A percentile compares a stretch with the other conserved stretches of the same genome.
These are phyloP conservation scores for Hypomecis punctinalis DNA, from an alignment of 2,888 invertebrate species.

Conservation along the genomic window DNA sequence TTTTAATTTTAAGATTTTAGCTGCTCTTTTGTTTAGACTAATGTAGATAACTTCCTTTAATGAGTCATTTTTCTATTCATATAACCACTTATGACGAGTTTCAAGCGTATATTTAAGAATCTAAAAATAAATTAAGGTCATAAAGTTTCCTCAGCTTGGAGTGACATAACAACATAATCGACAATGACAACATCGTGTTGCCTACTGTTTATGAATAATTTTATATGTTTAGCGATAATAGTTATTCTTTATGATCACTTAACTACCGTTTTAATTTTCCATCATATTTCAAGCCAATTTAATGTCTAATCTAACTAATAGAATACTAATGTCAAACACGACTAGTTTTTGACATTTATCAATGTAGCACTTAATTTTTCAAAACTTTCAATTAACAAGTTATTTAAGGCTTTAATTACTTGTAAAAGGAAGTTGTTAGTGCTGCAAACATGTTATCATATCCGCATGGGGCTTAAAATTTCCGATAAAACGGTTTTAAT, in stretches of 20 bases:
- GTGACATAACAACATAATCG: conserved; percentile 21
- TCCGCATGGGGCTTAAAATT: conserved; percentile 20
- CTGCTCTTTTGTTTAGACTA: conserved; percentile 36
- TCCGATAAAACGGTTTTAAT: conserved; percentile 5
- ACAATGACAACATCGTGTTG: conserved; percentile 38
- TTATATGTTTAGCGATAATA: conserved; percentile 36
- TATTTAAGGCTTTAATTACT: conserved; percentile 40
- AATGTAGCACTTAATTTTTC: conserved; percentile 40
- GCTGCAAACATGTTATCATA: conserved; percentile 35
- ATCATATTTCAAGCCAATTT: conserved; percentile 13
- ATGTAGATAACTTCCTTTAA: background rate
- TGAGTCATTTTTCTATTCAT: conserved; percentile 7
- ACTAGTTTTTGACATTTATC: conserved; percentile 36
- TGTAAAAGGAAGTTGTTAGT: conserved; percentile 44
- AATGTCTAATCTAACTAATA: conserved; percentile 26
- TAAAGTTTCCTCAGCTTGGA: conserved; percentile 8
- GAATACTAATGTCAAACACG: conserved; percentile 19
- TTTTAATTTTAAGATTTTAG: conserved; percentile 49
- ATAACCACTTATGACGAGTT: conserved; percentile 6
- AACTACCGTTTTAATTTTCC: conserved; percentile 11
- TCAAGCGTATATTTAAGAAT: conserved; percentile 10
- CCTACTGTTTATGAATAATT: conserved; percentile 38
- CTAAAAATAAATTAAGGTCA: conserved; percentile 15
- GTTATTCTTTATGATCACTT: conserved; percentile 43
- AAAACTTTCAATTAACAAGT: conserved; percentile 40